Percentiles rank a stretch among this genome's conserved stretches.
These are phyloP conservation scores for Strigamia maritima DNA, from an alignment of 2,888 invertebrate species.

Conservation along the genomic window DNA sequence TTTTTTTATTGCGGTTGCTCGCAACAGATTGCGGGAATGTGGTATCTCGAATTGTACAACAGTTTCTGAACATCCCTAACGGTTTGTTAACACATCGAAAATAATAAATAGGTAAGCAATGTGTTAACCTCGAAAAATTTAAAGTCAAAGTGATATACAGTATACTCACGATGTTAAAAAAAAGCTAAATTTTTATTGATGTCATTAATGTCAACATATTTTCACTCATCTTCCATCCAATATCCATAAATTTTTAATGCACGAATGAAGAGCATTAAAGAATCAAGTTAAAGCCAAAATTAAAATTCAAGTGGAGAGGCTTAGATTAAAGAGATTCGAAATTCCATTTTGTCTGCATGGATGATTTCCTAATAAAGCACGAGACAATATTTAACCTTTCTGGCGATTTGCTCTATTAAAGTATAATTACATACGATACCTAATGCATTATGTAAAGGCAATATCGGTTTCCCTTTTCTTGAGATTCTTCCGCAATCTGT, in stretches of 20 bases:
- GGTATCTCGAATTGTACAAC: no score
- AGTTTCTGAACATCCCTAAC: no score
- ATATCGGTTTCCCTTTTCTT: neutral
- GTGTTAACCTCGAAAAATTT: neutral
- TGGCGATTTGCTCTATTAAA: neutral
- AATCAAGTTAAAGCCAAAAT: neutral
- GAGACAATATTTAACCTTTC: neutral
- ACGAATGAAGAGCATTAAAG: neutral
- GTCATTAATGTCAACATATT: neutral
- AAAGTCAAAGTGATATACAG: neutral
- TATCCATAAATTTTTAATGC: conserved; percentile 22
- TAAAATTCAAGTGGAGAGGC: neutral
- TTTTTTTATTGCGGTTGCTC: no score
- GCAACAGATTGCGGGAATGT: no score
- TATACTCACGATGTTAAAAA: neutral
- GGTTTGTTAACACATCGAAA: no score
- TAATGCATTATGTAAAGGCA: neutral
- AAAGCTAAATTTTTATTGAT: neutral
- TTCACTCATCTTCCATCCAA: neutral
- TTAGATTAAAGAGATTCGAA: neutral
- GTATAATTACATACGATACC: neutral
- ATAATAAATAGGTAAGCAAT: no score
- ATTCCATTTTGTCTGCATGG: neutral
- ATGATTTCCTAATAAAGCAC: neutral
- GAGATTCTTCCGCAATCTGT: no score